Base-by-base conservation (phyloP, 1,140 invertebrate genomes). In the Leptopilina boulardi region DNA sequence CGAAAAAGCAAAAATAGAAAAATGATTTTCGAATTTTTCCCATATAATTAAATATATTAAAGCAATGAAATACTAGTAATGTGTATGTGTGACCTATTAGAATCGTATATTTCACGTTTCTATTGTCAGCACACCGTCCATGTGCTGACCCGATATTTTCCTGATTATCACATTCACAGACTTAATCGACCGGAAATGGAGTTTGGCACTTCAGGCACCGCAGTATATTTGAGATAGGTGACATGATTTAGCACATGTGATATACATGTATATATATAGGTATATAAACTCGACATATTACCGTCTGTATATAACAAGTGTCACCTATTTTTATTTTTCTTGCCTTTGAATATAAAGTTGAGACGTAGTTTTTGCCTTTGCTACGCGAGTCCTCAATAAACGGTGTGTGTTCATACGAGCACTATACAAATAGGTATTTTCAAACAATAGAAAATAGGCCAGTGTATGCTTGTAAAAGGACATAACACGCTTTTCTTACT, bases 361-460 rank as follows among this genome's bases (percentile, higher is more conserved):
- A 66, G 59, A 18, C 47, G 47, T 51, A 51, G 47, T n/a, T 66
- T 54, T 66, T 66, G 23, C 59, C 26, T 66, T 66, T 66, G 10
- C 59, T 66, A 30, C 59, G 21, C 59, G 21, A 26, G 56, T 59
- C 21, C 19, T 59, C 59, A 30, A 66, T 66, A 66, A 66, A n/a
- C 13, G 59, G 23, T 66, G 26, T n/a, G n/a, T n/a, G n/a, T n/a
- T n/a, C 23, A 66, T 66, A 3, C 11, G 26, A 30, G 26, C 26
- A 30, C 26, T 66, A 34, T 66, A 66, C 23, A 66, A 66, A 66
- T 30, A 66, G 26, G 59, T 66, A 34, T 66, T n/a, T n/a, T 15
- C 26, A 66, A 34, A 66, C 59, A 66, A 66, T 66, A 26, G 59
- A 66, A 38, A 66, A 66, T 66, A 30, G 59, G 59, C 30, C 59